Base-by-base conservation (phyloP, 2,113 vertebrate genomes). In the Serinus canaria region DNA sequence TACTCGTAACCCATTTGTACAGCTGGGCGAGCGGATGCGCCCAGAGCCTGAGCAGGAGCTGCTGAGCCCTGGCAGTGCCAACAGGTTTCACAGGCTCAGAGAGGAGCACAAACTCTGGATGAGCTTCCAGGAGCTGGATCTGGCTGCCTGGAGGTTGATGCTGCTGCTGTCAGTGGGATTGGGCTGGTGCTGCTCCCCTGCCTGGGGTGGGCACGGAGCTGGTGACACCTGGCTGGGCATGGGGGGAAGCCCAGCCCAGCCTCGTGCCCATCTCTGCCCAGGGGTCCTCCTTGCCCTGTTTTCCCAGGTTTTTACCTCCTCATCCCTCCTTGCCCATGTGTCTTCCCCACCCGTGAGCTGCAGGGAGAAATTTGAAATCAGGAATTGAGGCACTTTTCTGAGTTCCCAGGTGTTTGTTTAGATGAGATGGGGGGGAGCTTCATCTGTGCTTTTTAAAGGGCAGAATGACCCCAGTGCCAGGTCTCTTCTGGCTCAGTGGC, bases 111-210 rank as follows among this genome's bases (percentile, higher is more conserved):
- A 15, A 12, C 0, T 0, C 31, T 37, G 9, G 73, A 2, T 39
- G 63, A 70, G 41, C n/a, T 21, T 27, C 60, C 66, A 35, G 50
- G 23, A 60, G 50, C 2, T 21, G 55, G 44, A 8, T 35, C 10
- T 31, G 81, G 10, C 43, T 86, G 24, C 15, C 37, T 21, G 56
- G 23, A 6, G 35, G 41, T 5, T 12, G 69, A 0, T 47, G 0
- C 3, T 9, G 0, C 41, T 2, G 2, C 28, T 14, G 20, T 1
- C 46, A 24, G 35, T 0, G 1, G 20, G 24, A 1, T 41, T 10
- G 6, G 6, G 9, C 37, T 58, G 53, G 7, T 44, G 39, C 9
- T 56, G 18, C 59, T 60, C 25, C 41, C 30, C 46, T 50, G 62
- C 52, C 47, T 4, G 1, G 20, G 79, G 8, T 4, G 2, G 89